phyloP scores from a whole-genome alignment of 92 coral and sea anemone genomes.

The Palythoa caribaeorum region DNA sequence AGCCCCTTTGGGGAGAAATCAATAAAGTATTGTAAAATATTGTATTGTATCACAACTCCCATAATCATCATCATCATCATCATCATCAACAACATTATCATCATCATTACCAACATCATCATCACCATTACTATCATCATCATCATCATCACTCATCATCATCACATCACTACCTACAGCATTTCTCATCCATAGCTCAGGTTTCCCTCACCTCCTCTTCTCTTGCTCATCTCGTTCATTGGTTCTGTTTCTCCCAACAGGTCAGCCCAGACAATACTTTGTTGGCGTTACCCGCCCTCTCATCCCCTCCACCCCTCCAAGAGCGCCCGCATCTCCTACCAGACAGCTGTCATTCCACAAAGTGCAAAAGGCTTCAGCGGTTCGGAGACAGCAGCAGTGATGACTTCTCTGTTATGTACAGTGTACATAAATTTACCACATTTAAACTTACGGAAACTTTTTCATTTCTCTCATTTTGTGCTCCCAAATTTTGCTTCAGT shows the following conservation, averaged over 20 bases:
- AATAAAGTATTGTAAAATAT: too few species aligned
- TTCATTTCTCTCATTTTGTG: too few species aligned
- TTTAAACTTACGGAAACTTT: too few species aligned
- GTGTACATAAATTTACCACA: too few species aligned
- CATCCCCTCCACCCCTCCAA: constrained; percentile 83
- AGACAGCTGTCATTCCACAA: constrained; percentile 75
- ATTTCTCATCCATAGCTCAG: background rate
- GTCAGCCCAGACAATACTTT: constrained; percentile 72
- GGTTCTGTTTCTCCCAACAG: constrained; percentile 30
- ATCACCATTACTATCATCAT: background rate
- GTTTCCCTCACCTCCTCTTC: background rate
- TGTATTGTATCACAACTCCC: background rate
- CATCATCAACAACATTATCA: background rate
- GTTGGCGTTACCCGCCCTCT: constrained; percentile 86
- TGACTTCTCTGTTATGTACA: background rate
- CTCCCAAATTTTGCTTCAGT: too few species aligned
- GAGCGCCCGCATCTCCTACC: constrained; percentile 70
- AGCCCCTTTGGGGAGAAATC: too few species aligned
- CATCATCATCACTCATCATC: background rate
- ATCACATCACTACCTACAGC: background rate
- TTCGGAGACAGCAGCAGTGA: constrained; percentile 32
- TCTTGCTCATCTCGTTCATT: background rate
- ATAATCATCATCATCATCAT: background rate
- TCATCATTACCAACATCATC: background rate
- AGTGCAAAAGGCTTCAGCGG: background rate